Conservation (phyloP, 2,113 vertebrate species). For the Sisor rabdophorus region DNA sequence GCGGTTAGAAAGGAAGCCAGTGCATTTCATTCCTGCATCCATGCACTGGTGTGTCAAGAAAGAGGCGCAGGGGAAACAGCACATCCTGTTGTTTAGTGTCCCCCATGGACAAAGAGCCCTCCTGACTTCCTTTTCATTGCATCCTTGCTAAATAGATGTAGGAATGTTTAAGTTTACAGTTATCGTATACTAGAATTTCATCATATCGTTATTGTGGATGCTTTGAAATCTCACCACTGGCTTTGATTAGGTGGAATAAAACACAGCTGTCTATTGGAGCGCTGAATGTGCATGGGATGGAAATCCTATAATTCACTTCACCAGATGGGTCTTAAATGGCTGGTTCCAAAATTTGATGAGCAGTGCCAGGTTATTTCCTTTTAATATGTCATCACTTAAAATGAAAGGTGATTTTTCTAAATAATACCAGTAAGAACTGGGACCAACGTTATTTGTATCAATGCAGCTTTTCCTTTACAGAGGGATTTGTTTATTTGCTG, state of each 20-base stretch:
- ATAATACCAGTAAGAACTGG: not conserved
- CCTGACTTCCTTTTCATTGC: conserved; percentile 32
- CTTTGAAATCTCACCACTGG: not conserved
- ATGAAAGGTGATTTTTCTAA: not conserved
- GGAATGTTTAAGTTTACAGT: not conserved
- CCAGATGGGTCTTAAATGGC: conserved; percentile 15
- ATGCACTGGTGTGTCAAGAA: not conserved
- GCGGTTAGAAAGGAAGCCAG: not conserved
- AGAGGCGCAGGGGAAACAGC: conserved; percentile 45
- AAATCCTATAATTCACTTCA: conserved; percentile 20
- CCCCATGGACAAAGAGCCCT: conserved; percentile 47
- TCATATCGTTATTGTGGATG: not conserved
- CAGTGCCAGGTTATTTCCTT: not conserved
- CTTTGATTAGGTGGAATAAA: conserved; percentile 16
- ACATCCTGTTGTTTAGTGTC: conserved; percentile 56
- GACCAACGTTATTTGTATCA: not conserved
- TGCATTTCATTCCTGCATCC: conserved; percentile 1
- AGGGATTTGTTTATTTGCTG: conserved; percentile 28
- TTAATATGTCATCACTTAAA: not conserved
- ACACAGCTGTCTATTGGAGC: conserved; percentile 10
- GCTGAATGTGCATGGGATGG: not conserved
- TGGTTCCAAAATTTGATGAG: not conserved
- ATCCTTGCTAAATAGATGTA: not conserved
- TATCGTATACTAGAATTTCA: not conserved
- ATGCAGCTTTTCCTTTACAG: not conserved